Evolutionary conservation across 2,113 vertebrate genomes (phyloP), one percentile per base, ranked within the genome.

Genomic region (Rallus limicola): DNA sequence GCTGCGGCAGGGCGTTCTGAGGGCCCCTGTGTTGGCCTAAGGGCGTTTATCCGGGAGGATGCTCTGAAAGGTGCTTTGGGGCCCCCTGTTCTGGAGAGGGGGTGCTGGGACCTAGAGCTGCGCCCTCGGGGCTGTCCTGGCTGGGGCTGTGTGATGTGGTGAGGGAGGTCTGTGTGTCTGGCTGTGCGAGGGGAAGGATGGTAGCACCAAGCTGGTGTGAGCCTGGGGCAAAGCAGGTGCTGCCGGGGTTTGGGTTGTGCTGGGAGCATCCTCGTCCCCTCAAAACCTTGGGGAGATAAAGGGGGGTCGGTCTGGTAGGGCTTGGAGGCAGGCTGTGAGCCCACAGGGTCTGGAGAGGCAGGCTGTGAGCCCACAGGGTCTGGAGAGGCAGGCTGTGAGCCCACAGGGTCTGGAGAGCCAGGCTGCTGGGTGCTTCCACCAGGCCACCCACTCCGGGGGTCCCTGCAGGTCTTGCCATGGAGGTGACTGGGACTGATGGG

Each of bases 1-100:
- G 0, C 33, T 52, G 14, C 34, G 11, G 10, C 3, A 2, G 10
- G 21, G 0, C 0, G 18, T 68, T 17, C 14, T 3, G 40, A 3
- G 29, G 23, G 4, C 46, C 2, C 60, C 55, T 10, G 10, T 7
- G 19, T 4, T 12, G 53, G 15, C 3, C 0, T 42, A 21, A 0
- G 40, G 19, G 10, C 13, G 4, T 24, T 5, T 20, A 42, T 5
- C 55, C 3, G 11, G 76, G 46, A 83, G 15, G 10, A 7, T 4
- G 77, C 40, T 62, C 13, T 12, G 19, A 5, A 1, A 0, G 2
- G 2, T 46, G 21, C 8, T 77, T 42, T 28, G 48, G 53, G 74
- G 5, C 4, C 3, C 19, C 36, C 13, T 1, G n/a, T 25, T 67
- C 23, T 21, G 53, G 52, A 21, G 44, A 14, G 19, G 59, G 7